These are phyloP conservation scores for Episyrphus balteatus DNA, from an alignment of 1,140 invertebrate genomes.

Conservation along the genomic window DNA sequence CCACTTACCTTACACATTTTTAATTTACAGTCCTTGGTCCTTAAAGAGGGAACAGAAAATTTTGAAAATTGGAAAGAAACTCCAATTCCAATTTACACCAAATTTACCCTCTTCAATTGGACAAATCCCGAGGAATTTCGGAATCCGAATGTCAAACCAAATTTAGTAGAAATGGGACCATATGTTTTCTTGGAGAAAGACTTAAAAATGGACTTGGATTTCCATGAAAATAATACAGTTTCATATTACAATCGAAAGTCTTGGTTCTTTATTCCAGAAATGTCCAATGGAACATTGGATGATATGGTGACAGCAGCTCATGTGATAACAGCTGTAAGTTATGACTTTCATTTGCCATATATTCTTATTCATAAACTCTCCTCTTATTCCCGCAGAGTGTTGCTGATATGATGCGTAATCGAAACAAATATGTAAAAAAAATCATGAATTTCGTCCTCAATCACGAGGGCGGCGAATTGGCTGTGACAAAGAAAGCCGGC, in stretches of 20 bases:
- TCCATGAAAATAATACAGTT: constrained; percentile 68
- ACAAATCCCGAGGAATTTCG: constrained; percentile 58
- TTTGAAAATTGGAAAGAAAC: constrained; percentile 61
- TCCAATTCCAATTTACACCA: constrained; percentile 65
- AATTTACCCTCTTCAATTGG: constrained; percentile 73
- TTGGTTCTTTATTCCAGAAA: constrained; percentile 60
- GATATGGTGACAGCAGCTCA: constrained; percentile 70
- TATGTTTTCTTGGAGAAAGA: constrained; percentile 51
- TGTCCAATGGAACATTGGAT: constrained; percentile 57
- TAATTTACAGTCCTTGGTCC: constrained; percentile 44
- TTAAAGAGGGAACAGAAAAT: constrained; percentile 46
- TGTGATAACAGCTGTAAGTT: constrained; percentile 59
- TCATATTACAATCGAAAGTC: constrained; percentile 63
- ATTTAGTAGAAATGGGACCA: constrained; percentile 53
- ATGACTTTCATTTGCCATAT: neutral
- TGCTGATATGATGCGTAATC: constrained; percentile 44
- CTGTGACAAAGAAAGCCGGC: constrained; percentile 50
- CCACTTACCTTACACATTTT: neutral
- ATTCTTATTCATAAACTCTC: neutral
- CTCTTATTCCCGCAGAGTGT: constrained; percentile 46
- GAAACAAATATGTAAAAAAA: constrained; percentile 36
- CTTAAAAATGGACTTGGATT: constrained; percentile 49
- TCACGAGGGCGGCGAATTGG: constrained; percentile 40
- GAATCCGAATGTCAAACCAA: constrained; percentile 44
- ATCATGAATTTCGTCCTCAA: constrained; percentile 44